Evolutionary conservation across 2,113 vertebrate species (phyloP).

Genomic region (Thunnus thynnus): DNA sequence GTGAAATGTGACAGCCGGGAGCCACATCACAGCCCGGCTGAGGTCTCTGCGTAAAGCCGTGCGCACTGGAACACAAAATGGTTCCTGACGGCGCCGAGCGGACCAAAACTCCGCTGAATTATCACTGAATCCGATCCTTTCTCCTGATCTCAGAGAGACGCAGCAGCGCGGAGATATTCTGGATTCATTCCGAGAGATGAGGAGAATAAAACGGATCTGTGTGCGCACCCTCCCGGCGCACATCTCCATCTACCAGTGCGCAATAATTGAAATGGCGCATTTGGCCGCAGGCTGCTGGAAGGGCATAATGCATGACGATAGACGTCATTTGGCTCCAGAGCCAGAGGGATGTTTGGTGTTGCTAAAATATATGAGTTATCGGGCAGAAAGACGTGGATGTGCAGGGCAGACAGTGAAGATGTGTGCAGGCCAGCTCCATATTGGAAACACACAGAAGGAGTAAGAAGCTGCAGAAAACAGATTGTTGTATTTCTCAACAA

Average conservation of each 20-base stretch:
- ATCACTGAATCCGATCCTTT: too few species aligned
- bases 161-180: not conserved
- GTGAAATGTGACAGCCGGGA: too few species aligned
- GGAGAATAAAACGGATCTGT: slow-evolving; percentile 10
- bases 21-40: too few species aligned
- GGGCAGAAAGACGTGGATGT: slow-evolving; percentile 49
- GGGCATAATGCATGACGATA: slow-evolving; percentile 84
- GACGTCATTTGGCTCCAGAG: slow-evolving; percentile 87
- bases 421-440: too few species aligned
- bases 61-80: not conserved
- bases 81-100: not conserved
- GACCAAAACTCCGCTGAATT: not conserved
- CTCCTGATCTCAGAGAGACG: too few species aligned
- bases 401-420: too few species aligned
- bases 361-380: slow-evolving; percentile 77
- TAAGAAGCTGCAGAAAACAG: too few species aligned
- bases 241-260: slow-evolving; percentile 81
- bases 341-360: slow-evolving; percentile 82
- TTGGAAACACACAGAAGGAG: too few species aligned
- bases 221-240: slow-evolving; percentile 67
- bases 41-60: not conserved
- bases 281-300: slow-evolving; percentile 81
- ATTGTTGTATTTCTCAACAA: too few species aligned
- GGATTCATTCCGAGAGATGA: not conserved
- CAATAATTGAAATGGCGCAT: slow-evolving; percentile 90